Conservation (phyloP, 2,888 invertebrate genomes). For the Epicampocera succincta region DNA sequence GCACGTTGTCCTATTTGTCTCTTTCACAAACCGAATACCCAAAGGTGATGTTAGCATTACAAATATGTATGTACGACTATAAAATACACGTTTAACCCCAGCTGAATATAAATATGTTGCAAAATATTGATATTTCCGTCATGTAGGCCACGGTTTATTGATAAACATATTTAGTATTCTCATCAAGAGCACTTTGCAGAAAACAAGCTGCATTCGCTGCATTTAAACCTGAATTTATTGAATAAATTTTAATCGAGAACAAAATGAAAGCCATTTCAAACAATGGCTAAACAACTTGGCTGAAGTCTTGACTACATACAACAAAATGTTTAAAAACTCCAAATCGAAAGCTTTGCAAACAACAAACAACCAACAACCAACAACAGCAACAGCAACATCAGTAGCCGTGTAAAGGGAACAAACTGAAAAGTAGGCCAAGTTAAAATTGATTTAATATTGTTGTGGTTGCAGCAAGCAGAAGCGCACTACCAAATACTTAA, state of each 20-base stretch:
- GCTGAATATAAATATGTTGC: conserved; percentile 8
- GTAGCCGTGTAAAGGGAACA: conserved; percentile 16
- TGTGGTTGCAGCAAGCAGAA: conserved; percentile 49
- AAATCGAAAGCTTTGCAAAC: conserved; percentile 12
- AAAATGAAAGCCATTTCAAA: neutral
- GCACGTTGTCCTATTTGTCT: neutral
- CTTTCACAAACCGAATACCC: neutral
- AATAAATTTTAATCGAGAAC: conserved; percentile 26
- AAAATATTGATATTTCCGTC: conserved; percentile 58
- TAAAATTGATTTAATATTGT: conserved; percentile 79
- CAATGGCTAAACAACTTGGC: conserved; percentile 26
- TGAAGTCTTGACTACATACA: conserved; percentile 33
- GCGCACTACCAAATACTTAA: conserved; percentile 21
- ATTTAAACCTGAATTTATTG: conserved; percentile 27
- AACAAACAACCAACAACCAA: neutral
- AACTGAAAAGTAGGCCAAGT: conserved; percentile 76
- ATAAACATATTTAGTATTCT: conserved; percentile 18
- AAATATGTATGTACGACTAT: conserved; percentile 14
- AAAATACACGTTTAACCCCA: conserved; percentile 42
- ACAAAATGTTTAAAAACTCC: conserved; percentile 45
- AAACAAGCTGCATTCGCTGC: conserved; percentile 44
- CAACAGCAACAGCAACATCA: neutral
- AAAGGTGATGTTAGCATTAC: conserved; percentile 24
- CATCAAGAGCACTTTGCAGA: conserved; percentile 1
- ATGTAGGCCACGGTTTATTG: conserved; percentile 22